Evolutionary conservation across 2,797 vertebrate species (phyloP).

Genomic region (Rhincodon typus): DNA sequence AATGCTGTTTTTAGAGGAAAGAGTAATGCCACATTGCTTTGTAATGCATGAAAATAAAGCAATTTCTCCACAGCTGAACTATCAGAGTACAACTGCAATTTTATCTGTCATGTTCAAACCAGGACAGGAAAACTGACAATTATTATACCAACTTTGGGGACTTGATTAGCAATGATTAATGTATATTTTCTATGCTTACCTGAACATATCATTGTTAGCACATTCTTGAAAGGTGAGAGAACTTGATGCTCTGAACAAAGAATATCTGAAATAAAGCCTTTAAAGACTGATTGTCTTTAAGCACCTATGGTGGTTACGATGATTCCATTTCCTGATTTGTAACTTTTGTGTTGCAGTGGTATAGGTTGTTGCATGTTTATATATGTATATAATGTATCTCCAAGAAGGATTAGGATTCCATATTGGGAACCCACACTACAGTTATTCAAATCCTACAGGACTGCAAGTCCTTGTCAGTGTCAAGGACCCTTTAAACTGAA

Average conservation of each 20-base stretch:
- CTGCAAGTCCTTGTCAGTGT: slow-evolving; percentile 79
- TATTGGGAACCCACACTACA: slow-evolving; percentile 61
- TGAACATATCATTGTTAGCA: background rate
- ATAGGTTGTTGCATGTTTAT: background rate
- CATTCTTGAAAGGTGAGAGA: background rate
- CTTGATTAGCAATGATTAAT: background rate
- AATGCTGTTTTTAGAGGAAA: background rate
- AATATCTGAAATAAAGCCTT: background rate
- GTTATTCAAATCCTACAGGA: slow-evolving; percentile 74
- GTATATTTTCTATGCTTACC: background rate
- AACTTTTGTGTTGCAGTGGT: background rate
- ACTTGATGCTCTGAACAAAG: background rate
- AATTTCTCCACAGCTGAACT: background rate
- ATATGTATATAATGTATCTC: background rate
- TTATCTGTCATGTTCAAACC: slow-evolving; percentile 9
- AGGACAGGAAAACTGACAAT: background rate
- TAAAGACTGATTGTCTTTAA: background rate
- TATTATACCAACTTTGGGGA: background rate
- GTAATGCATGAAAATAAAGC: background rate
- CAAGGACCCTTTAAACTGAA: slow-evolving; percentile 76
- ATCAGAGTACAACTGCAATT: background rate
- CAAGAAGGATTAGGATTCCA: slow-evolving; percentile 53
- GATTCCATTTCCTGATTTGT: background rate
- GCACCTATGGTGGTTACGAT: background rate
- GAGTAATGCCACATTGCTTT: background rate